Evolutionary conservation across 2,113 vertebrate genomes (phyloP), one percentile per base, ranked within the genome.

Genomic region (Alouatta palliata): DNA sequence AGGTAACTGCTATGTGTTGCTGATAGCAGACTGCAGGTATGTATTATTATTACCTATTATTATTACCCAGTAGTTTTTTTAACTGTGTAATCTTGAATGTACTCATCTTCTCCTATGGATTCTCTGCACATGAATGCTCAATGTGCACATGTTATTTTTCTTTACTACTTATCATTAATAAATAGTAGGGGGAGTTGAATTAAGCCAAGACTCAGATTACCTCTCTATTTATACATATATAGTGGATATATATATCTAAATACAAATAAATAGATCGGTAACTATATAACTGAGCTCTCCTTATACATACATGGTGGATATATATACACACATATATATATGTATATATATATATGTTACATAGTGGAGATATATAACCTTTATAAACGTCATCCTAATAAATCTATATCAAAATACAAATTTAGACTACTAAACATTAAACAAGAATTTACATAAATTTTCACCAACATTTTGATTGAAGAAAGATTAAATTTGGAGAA

Each of bases 401-500:
- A 84, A 43, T n/a, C 8, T 37, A 64, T n/a, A 87, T 87, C 19
- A 73, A 90, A 80, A 91, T 73, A 73, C 35, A 54, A n/a, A 75
- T 80, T 52, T 40, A 45, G 35, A n/a, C 1, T 68, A 13, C 35
- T 68, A 89, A 25, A 81, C 6, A 49, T 5, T 79, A 54, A 70
- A 83, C 45, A 83, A n/a, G 52, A 87, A 71, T 56, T 45, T 25
- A 64, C 5, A 58, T 35, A 54, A 77, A n/a, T 71, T 40, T 84
- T 75, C 1, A 17, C 45, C 89, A 88, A 16, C 27, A 19, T 81
- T 84, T 93, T 66, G 14, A 7, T 49, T 79, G 30, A 43, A 91
- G 40, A 40, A 94, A 87, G 21, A 85, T 94, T 73, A 75, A 87
- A 27, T 75, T 68, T 80, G 90, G 80, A 82, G 25, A 94, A 81